Evolutionary conservation across 2,888 invertebrate species (phyloP), one percentile per base, ranked within the genome.

Genomic region (Drosophila trichaetosa): DNA sequence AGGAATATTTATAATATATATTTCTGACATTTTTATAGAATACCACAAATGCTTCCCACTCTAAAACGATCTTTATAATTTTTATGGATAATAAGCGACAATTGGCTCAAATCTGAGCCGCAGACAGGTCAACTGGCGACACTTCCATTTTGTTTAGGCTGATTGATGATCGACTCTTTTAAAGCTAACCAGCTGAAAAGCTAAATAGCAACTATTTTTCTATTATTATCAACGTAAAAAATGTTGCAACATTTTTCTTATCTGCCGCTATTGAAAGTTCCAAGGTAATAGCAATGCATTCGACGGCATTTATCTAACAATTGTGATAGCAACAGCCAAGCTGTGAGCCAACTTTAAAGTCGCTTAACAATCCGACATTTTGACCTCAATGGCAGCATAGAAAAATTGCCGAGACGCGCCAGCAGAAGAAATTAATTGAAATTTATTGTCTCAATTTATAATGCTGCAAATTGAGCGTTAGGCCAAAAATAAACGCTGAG

Each of bases 401-500:
- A 57, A 54, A 57, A 73, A 13, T 62, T 53, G 40, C 18, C 18
- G 29, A 31, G 27, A 48, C 34, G 54, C 59, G 53, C 65, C 16
- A 24, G 16, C 16, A 34, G 63, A 51, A 58, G 34, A 76, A 89
- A 90, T 85, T 87, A 85, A 88, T 90, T 89, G 76, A 76, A 90
- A 88, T 90, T 90, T 87, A 88, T 88, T 85, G 81, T 76, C 77
- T 80, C 90, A 85, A 89, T 87, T 87, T 87, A 83, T 90, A 87
- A 85, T 79, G 86, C 76, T 72, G 73, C 82, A 83, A 87, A 87
- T 84, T 73, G 74, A 69, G 78, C 70, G 71, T 60, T 36, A 29
- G 69, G 76, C 85, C 80, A 82, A 87, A 90, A 84, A 90, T 78
- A 78, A 80, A 80, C 29, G 29, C 29, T 36, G 33, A 27, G 64